Evolutionary conservation across 2,797 vertebrate genomes (phyloP), one percentile per base, ranked within the genome.

Genomic region (Microctenopoma steveboyesi): DNA sequence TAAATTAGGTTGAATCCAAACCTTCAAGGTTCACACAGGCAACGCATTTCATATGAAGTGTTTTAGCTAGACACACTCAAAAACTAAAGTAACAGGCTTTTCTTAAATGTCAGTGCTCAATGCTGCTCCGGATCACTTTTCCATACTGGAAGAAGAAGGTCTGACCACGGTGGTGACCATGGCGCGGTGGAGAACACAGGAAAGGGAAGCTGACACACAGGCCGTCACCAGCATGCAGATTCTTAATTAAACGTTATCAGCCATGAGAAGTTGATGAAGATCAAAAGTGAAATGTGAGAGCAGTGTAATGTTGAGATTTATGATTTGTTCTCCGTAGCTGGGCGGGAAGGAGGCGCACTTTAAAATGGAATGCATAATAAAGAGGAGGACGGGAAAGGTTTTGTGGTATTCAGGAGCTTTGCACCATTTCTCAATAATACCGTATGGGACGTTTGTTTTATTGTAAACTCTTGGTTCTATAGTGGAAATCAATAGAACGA

Each of bases 401-500:
- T 5, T 18, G n/a, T 4, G 22, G 3, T 15, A 4, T 45, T 46
- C 7, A 40, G 15, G 15, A 7, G 2, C 15, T 48, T 48, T 60
- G 13, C 22, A 11, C 4, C 14, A n/a, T 46, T 1, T 0, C 10
- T 53, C 3, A 27, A 30, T 13, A 72, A 48, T 15, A 37, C 47
- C 15, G 3, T 22, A n/a, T 30, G 35, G 13, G 37, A 22, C 11
- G 9, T 22, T 22, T 48, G 15, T 43, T 11, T 52, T 33, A 43
- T 25, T 40, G 37, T 39, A 43, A 18, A 11, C 25, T 57, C 18
- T 49, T 58, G 28, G 51, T 56, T 37, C 25, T 14, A 13, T 14
- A 5, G 58, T 30, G 30, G 11, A 37, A 69, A 50, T 68, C 47
- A 30, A 69, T 57, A 25, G 5, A 11, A 56, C 50, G 8, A 64